phyloP scores from a whole-genome alignment of 2,113 vertebrate genomes.

The Notechis scutatus region DNA sequence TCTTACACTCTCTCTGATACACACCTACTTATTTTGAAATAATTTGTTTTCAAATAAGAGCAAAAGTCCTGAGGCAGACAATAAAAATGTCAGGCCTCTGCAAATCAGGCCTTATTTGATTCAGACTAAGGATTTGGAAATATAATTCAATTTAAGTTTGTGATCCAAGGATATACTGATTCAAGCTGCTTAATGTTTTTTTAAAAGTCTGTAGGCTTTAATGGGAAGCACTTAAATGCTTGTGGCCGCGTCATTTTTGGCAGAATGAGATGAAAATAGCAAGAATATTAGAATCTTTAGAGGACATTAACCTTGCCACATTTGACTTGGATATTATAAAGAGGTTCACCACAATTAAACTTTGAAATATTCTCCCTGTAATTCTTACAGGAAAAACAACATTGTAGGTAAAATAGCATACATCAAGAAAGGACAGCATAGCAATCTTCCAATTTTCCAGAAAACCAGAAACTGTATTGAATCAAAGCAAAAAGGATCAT shows the following conservation, averaged over 20 bases:
- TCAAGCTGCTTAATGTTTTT: background rate
- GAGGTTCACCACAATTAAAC: background rate
- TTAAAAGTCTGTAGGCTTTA: background rate
- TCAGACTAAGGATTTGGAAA: background rate
- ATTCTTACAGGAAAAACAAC: background rate
- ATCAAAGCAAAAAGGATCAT: background rate
- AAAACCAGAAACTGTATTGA: background rate
- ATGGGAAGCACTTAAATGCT: background rate
- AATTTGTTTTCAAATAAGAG: background rate
- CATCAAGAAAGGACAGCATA: background rate
- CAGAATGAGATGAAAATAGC: background rate
- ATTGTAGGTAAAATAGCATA: background rate
- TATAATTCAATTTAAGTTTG: background rate
- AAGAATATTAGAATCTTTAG: background rate
- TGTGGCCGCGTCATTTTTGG: background rate
- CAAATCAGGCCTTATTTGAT: background rate
- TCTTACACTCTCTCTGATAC: background rate
- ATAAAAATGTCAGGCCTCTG: background rate
- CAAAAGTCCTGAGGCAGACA: background rate
- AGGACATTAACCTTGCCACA: background rate
- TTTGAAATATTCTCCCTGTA: background rate
- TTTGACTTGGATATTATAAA: background rate
- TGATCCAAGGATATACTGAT: background rate
- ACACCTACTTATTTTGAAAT: background rate
- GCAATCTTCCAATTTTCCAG: background rate